Conservation (phyloP, 2,113 vertebrate species). For the Eidolon helvum region DNA sequence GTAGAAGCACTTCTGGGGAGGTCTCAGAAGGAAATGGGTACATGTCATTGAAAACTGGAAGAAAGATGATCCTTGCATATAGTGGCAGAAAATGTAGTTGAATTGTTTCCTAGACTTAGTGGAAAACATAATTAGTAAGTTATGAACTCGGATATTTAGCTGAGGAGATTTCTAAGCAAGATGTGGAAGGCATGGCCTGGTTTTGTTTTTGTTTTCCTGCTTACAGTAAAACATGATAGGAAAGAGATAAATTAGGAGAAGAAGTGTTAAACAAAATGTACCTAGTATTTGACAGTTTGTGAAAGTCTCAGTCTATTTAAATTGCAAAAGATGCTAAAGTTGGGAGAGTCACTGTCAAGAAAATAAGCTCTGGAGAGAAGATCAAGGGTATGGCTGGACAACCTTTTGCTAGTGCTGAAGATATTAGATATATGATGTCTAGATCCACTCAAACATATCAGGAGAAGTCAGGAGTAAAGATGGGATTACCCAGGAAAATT, state of each 20-base stretch:
- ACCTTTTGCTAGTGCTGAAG: not conserved
- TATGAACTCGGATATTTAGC: not conserved
- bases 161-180: not conserved
- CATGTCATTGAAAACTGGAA: not conserved
- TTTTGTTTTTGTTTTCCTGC: not conserved
- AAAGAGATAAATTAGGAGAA: not conserved
- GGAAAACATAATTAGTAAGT: not conserved
- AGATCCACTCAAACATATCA: not conserved
- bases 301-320: not conserved
- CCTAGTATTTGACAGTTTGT: not conserved
- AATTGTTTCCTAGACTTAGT: not conserved
- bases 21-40: not conserved
- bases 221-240: not conserved
- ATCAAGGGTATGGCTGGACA: not conserved
- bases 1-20: not conserved
- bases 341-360: not conserved
- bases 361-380: not conserved
- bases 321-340: not conserved
- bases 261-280: not conserved
- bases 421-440: accelerated
- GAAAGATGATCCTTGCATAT: not conserved
- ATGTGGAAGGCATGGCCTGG: not conserved
- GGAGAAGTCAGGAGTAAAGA: not conserved
- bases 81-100: not conserved
- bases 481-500: not conserved